Evolutionary conservation across 2,888 invertebrate genomes (phyloP).

Genomic region (Malacosoma neustria): DNA sequence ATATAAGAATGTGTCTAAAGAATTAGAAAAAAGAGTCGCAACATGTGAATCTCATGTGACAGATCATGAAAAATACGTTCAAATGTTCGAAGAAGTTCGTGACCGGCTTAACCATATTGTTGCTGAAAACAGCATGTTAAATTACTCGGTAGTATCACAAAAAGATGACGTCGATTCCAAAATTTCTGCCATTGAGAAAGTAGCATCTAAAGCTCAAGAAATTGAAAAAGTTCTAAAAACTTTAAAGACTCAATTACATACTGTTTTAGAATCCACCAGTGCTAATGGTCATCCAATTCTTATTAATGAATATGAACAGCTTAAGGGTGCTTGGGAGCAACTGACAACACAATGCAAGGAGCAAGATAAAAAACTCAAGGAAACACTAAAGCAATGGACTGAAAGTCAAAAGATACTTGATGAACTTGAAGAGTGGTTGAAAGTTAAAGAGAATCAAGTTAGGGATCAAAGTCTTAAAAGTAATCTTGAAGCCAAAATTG

Average conservation of each 20-base stretch:
- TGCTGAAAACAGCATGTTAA: slow-evolving; percentile 84
- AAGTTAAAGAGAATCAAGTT: slow-evolving; percentile 87
- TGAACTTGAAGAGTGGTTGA: slow-evolving; percentile 88
- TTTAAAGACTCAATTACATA: slow-evolving; percentile 81
- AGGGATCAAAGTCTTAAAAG: slow-evolving; percentile 93
- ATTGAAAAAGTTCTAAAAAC: slow-evolving; percentile 82
- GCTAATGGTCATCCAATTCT: slow-evolving; percentile 83
- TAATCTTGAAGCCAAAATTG: slow-evolving; percentile 86
- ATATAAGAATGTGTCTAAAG: slow-evolving; percentile 80
- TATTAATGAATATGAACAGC: slow-evolving; percentile 82
- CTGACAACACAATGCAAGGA: slow-evolving; percentile 82
- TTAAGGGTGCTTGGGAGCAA: slow-evolving; percentile 83
- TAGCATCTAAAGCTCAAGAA: slow-evolving; percentile 81
- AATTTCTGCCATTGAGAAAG: slow-evolving; percentile 82
- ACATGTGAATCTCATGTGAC: slow-evolving; percentile 81
- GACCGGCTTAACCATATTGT: slow-evolving; percentile 88
- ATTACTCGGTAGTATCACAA: slow-evolving; percentile 86
- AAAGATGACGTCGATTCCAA: slow-evolving; percentile 86
- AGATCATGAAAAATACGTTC: slow-evolving; percentile 88
- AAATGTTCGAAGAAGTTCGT: slow-evolving; percentile 86
- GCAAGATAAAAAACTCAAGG: slow-evolving; percentile 82
- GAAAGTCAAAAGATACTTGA: slow-evolving; percentile 87
- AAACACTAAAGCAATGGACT: slow-evolving; percentile 86
- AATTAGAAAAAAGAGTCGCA: slow-evolving; percentile 79
- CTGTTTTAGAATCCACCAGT: slow-evolving; percentile 85